phyloP scores from a whole-genome alignment of 2,113 vertebrate species.

The Pygoscelis adeliae region DNA sequence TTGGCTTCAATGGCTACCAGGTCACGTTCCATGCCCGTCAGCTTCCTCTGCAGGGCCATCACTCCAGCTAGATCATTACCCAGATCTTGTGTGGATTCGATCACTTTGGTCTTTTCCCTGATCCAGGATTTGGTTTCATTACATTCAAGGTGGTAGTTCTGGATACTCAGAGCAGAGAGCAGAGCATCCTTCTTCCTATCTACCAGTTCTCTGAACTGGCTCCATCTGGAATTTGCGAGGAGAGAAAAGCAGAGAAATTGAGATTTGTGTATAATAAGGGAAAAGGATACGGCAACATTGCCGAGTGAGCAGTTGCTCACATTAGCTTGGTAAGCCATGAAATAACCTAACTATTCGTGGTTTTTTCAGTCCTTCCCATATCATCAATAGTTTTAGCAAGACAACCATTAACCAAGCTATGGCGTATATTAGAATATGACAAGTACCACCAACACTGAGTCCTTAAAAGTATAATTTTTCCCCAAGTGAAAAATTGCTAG shows the following conservation, averaged over 20 bases:
- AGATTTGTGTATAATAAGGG: neutral
- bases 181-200: constrained; percentile 96
- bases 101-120: constrained; percentile 98
- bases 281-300: neutral
- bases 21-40: constrained; percentile 97
- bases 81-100: constrained; percentile 97
- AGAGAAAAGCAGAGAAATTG: neutral
- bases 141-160: constrained; percentile 98
- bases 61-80: constrained; percentile 96
- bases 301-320: neutral
- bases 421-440: neutral
- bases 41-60: constrained; percentile 97
- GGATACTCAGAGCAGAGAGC: constrained; percentile 92
- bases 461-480: neutral
- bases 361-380: neutral
- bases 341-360: neutral
- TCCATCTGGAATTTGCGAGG: constrained; percentile 83
- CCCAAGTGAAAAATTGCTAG: neutral
- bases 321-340: neutral
- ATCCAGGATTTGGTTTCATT: constrained; percentile 99
- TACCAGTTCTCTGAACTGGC: constrained; percentile 95
- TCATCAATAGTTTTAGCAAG: neutral
- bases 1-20: constrained; percentile 96
- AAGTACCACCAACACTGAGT: neutral
- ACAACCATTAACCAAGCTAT: neutral